Percentiles rank a stretch among this genome's conserved stretches.
phyloP scores from a whole-genome alignment of 2,113 vertebrate species.

The Phrynocephalus versicolor region DNA sequence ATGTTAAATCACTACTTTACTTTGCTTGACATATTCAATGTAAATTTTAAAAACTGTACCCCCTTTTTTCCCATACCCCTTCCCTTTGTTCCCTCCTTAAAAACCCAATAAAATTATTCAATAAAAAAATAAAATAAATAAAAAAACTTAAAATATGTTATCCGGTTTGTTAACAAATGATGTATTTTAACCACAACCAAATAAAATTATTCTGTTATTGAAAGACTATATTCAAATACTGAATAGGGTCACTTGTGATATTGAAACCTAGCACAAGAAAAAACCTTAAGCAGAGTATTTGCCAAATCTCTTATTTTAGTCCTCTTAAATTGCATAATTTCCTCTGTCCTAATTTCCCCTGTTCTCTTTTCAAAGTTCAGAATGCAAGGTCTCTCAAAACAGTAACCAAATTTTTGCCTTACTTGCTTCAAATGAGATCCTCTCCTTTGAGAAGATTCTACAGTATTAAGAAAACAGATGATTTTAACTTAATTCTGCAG shows the following conservation, averaged over 20 bases:
- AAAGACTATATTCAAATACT: not conserved
- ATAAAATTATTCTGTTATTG: not conserved
- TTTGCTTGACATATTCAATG: too few relatives aligned
- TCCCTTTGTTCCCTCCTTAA: too few relatives aligned
- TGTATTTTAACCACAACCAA: not conserved
- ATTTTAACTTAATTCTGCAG: not conserved
- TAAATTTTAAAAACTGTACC: too few relatives aligned
- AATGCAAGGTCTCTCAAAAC: conserved; percentile 2
- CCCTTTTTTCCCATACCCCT: too few relatives aligned
- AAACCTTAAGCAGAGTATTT: too few relatives aligned
- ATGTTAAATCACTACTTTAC: too few relatives aligned
- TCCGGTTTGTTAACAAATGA: not conserved
- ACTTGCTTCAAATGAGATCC: not conserved
- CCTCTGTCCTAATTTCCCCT: not conserved
- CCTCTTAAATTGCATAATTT: not conserved
- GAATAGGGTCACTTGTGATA: not conserved
- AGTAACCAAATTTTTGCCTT: not conserved
- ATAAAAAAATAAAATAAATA: too few relatives aligned
- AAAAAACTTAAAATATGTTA: not conserved
- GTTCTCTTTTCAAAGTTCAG: not conserved
- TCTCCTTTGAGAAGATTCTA: not conserved
- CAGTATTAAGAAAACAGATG: not conserved
- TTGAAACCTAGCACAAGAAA: not conserved
- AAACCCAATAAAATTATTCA: too few relatives aligned
- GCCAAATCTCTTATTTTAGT: not conserved